Evolutionary conservation across 2,797 vertebrate species (phyloP).

Genomic region (Taenioides sp.): DNA sequence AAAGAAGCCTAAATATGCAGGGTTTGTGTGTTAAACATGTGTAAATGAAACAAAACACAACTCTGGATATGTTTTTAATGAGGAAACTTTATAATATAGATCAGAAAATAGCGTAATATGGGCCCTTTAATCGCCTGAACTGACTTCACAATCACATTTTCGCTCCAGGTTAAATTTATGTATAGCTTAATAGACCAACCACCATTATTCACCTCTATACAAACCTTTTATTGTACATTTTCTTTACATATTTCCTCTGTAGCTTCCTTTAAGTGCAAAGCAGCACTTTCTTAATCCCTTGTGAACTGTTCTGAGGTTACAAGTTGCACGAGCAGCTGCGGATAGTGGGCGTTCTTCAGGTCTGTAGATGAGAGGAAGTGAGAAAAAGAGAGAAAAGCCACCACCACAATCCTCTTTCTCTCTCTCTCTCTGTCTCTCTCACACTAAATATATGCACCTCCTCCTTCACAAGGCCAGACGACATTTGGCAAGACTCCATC

Average conservation of each 20-base stretch:
- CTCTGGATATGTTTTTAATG: too few relatives aligned
- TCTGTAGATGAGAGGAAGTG: conserved; percentile 20
- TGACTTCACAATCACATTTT: too few relatives aligned
- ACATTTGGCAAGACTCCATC: conserved; percentile 37
- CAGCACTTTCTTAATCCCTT: neutral
- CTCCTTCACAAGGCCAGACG: conserved; percentile 27
- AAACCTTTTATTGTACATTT: neutral
- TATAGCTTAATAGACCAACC: neutral
- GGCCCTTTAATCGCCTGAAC: too few relatives aligned
- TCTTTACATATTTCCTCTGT: neutral
- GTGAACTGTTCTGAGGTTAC: neutral
- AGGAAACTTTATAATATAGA: too few relatives aligned
- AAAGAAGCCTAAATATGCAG: too few relatives aligned
- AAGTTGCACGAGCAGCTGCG: neutral
- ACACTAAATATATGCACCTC: conserved; percentile 16
- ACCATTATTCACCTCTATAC: neutral
- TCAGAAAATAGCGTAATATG: too few relatives aligned
- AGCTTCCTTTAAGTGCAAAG: neutral
- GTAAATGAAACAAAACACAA: too few relatives aligned
- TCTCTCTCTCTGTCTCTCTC: neutral
- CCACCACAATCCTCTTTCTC: neutral
- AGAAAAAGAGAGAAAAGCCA: conserved; percentile 10
- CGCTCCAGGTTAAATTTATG: neutral
- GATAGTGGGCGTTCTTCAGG: conserved; percentile 1
- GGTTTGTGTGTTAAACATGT: too few relatives aligned